Base-by-base conservation (phyloP, 2,888 invertebrate genomes). In the Philonicus albiceps region DNA sequence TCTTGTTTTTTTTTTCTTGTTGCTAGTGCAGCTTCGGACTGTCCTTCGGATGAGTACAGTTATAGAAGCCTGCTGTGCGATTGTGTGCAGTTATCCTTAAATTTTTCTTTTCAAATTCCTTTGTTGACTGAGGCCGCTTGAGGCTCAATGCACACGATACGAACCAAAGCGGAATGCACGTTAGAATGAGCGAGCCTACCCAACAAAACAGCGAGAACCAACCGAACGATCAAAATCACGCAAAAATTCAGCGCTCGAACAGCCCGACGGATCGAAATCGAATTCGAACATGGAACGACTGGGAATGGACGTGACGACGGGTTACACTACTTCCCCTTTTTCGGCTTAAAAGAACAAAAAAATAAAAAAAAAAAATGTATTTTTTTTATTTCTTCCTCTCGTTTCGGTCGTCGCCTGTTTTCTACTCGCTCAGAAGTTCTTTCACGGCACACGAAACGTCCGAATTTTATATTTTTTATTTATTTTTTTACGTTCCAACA, bases 191-290 rank as follows among this genome's bases (percentile, higher is more conserved):
- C 53, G 34, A 53, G 81, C 55, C 34, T 53, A 81, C 19, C 64
- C 19, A 64, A 34, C 27, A 53, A 73, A 72, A 30, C 37, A 13
- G 43, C 40, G 43, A 78, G 49, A 40, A 34, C 22, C 31, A 72
- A 72, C 34, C 84, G 84, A 84, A 84, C 73, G 43, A 72, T 27
- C 7, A 30, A 73, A 84, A 73, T 73, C 73, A 73, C 27, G 78
- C 31, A 84, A 73, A 84, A 84, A 84, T 84, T 84, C 84, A 84
- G 73, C 72, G 73, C 74, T 74, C 74, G 74, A 74, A 19, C n/a
- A 74, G n/a, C 37, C 73, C 73, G 84, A 73, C 55, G 43, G 43
- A 84, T 73, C 84, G 84, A 84, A 73, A 73, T 73, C 84, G 84
- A 84, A 84, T 84, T 84, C 84, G 84, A 84, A 84, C 43, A 84